Base-by-base conservation (phyloP, 2,888 invertebrate genomes). In the Dorcus parallelipipedus region DNA sequence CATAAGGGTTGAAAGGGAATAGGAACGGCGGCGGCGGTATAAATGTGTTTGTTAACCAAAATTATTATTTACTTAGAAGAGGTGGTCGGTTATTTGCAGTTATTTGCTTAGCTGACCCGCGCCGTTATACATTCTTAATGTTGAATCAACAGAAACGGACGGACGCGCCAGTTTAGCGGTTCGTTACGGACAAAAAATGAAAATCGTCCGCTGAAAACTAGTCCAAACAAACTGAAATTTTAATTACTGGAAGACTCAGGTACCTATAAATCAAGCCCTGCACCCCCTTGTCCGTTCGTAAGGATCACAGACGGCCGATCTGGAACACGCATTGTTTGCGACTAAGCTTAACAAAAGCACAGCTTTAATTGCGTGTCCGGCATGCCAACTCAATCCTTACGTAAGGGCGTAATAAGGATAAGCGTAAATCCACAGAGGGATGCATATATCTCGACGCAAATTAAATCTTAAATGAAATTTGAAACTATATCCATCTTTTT, bases 31-130 rank as follows among this genome's bases (percentile, higher is more conserved):
- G 39, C 56, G 64, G 39, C 59, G 64, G 67, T 73, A 73, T 67
- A 70, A 75, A 73, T 75, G 72, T 78, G 78, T 79, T 79, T 79
- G 79, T 76, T 77, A 78, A 77, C 75, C 71, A 76, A 78, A 78
- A 79, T 79, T 79, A 76, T 78, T 79, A 78, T 79, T 79, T 78
- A 76, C 77, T 75, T 70, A 76, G 78, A 78, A 72, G 77, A 74
- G 73, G 71, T 72, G 71, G 72, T 73, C 73, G 73, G 66, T 72
- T 74, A 74, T 74, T 56, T 56, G 56, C 74, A 74, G 74, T 73
- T 74, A 76, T 76, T 76, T 74, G 74, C 73, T 66, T 62, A 69
- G 74, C 73, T 74, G 76, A 74, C 76, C 76, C 73, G 67, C 71
- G 71, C 69, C 66, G 69, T 70, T 73, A 74, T 76, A 75, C 75